Evolutionary conservation across 2,888 invertebrate genomes (phyloP).

Genomic region (Piscicola geometra): DNA sequence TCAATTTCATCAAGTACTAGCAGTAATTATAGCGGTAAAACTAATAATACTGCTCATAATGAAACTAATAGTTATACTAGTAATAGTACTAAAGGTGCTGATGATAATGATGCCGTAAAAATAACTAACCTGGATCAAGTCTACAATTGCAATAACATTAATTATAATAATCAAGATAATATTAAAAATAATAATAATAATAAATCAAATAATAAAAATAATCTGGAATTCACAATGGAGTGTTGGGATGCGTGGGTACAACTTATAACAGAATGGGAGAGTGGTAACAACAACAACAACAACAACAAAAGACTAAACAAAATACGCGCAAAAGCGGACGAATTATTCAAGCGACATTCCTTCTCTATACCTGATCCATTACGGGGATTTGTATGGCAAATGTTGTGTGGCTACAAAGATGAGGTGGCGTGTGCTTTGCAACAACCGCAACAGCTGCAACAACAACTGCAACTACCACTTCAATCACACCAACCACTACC

Average conservation of each 20-base stretch:
- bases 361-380: slow-evolving; percentile 23
- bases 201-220: too few species aligned
- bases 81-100: neutral
- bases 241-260: neutral
- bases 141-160: too few species aligned
- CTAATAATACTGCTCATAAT: neutral
- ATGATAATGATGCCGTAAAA: neutral
- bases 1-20: neutral
- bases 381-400: slow-evolving; percentile 28
- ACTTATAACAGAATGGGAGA: slow-evolving; percentile 6
- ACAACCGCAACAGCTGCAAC: neutral
- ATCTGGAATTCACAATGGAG: neutral
- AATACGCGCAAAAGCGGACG: slow-evolving; percentile 13
- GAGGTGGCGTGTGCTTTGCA: neutral
- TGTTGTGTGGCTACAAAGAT: slow-evolving; percentile 25
- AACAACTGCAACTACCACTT: neutral
- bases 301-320: slow-evolving; percentile 13
- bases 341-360: slow-evolving; percentile 8
- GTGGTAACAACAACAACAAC: neutral
- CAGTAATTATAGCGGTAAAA: neutral
- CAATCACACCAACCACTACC: neutral
- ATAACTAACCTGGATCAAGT: too few species aligned
- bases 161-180: too few species aligned
- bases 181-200: too few species aligned
- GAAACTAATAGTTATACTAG: neutral